A percentile compares a stretch with the other conserved stretches of the same genome.
These are phyloP conservation scores for Baronia brevicornis DNA, from an alignment of 2,888 invertebrate species.

Conservation along the genomic window DNA sequence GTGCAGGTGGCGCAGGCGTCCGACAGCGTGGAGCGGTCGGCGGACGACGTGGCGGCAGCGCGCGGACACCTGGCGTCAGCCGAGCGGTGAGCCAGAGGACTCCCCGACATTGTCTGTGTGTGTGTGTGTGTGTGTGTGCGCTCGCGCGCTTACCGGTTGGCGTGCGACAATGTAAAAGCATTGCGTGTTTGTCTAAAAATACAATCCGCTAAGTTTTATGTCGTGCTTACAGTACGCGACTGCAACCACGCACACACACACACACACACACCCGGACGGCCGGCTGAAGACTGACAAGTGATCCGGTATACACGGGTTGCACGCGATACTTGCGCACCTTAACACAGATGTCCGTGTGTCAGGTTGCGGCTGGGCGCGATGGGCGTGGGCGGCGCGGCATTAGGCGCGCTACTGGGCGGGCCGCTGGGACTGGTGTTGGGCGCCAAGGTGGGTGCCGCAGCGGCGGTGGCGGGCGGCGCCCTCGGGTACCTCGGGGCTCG, in stretches of 20 bases:
- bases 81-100: too few species aligned
- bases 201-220: too few species aligned
- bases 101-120: too few species aligned
- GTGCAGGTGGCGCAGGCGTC: slow-evolving; percentile 24
- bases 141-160: too few species aligned
- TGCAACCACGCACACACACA: not conserved
- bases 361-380: slow-evolving; percentile 37
- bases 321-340: too few species aligned
- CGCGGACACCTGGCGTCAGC: slow-evolving; percentile 34
- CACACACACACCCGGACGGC: too few species aligned
- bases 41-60: slow-evolving; percentile 34
- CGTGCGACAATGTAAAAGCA: too few species aligned
- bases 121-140: too few species aligned
- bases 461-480: slow-evolving; percentile 42
- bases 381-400: slow-evolving; percentile 38
- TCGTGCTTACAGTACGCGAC: too few species aligned
- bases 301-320: not conserved
- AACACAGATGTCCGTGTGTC: slow-evolving; percentile 8
- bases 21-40: slow-evolving; percentile 26
- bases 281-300: not conserved
- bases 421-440: slow-evolving; percentile 47
- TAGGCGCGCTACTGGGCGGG: slow-evolving; percentile 44
- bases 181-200: too few species aligned
- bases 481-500: slow-evolving; percentile 34
- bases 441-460: slow-evolving; percentile 46